Evolutionary conservation across 2,888 invertebrate species (phyloP), one percentile per base, ranked within the genome.

Genomic region (Dusona sp.): DNA sequence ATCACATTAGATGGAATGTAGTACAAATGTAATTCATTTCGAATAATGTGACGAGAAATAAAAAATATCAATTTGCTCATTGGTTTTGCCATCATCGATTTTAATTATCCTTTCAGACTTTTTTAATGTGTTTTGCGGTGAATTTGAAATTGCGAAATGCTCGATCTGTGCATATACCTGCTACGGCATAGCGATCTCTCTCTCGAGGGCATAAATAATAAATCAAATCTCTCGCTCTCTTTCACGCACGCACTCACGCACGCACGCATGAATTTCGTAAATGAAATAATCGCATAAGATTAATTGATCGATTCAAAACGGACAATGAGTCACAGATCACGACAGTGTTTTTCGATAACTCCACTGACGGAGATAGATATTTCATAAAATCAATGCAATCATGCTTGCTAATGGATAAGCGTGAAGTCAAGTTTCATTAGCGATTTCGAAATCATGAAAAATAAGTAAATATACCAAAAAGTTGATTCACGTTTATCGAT

Each of bases 261-360:
- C 3, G 54, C 79, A 42, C 64, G 22, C 64, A 80, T 57, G 72
- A 48, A 38, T 80, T 80, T 73, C 80, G 72, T 80, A 73, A 73
- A 64, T 64, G 51, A 65, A 64, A 80, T 25, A 72, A 80, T 80
- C 72, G 72, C 13, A 45, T 13, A n/a, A 70, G 45, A 61, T 78
- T 79, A 22, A 45, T 48, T 29, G 48, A 64, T 42, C 13, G 51
- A 77, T 65, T 77, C 48, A 48, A 65, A 65, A 65, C 22, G 22
- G 67, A 67, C 61, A 61, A 61, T 51, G 51, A 65, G 83, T 77
- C 65, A 79, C 42, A 80, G 67, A 86, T 86, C 83, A 73, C 79
- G 72, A 79, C 79, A 77, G 70, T 68, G 74, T 67, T 80, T 80
- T 57, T 83, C 57, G 22, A n/a, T 54, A 54, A 54, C 1, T 22